Evolutionary conservation across 1,140 invertebrate genomes (phyloP).

Genomic region (Yoshiicerus persimilis): DNA sequence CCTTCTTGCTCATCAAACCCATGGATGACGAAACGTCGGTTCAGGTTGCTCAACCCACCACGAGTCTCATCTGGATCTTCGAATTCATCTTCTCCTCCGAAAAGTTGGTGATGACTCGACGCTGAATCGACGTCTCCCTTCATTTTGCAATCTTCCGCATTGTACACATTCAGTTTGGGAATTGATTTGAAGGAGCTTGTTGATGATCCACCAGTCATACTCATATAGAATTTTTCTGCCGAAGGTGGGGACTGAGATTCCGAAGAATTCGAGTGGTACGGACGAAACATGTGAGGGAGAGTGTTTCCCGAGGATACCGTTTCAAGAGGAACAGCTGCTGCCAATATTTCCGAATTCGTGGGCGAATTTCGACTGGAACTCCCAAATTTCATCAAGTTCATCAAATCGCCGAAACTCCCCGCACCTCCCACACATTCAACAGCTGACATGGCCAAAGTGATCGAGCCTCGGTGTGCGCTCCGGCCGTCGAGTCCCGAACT

Average conservation of each 20-base stretch:
- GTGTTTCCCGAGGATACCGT: slow-evolving; percentile 62
- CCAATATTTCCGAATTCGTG: slow-evolving; percentile 57
- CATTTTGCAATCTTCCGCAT: slow-evolving; percentile 2
- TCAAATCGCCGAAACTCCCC: slow-evolving; percentile 73
- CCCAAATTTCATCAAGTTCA: slow-evolving; percentile 70
- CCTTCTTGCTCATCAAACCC: slow-evolving; percentile 29
- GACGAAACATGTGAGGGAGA: slow-evolving; percentile 43
- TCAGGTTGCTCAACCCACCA: neutral
- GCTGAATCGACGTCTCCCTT: neutral
- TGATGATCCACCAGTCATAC: neutral
- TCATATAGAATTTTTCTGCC: neutral
- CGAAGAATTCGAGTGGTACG: slow-evolving; percentile 45
- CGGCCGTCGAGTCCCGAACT: neutral
- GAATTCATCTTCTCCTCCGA: neutral
- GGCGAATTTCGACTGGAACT: slow-evolving; percentile 66
- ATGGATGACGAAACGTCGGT: slow-evolving; percentile 28
- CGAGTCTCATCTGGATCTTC: neutral
- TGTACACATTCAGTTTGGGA: slow-evolving; percentile 32
- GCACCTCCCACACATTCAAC: slow-evolving; percentile 1
- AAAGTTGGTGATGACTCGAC: too few species aligned
- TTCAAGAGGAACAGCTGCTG: slow-evolving; percentile 68
- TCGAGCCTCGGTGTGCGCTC: neutral
- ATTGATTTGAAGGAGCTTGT: slow-evolving; percentile 19
- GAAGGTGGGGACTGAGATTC: neutral
- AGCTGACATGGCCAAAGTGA: neutral